phyloP scores from a whole-genome alignment of 92 coral and sea anemone genomes.

The Parazoanthus swiftii region DNA sequence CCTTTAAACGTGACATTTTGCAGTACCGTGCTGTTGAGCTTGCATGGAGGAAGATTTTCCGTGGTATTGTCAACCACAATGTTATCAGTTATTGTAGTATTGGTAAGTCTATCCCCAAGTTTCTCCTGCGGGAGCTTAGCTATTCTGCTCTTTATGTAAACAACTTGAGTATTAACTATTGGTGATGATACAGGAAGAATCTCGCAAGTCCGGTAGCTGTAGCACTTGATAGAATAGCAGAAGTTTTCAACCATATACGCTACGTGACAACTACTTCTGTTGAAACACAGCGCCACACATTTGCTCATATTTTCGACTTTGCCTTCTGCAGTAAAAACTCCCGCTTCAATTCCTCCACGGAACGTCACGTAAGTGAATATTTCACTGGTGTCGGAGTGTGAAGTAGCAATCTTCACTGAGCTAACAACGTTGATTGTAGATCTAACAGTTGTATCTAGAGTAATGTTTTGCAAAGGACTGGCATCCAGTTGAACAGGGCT shows the following conservation, averaged over 20 bases:
- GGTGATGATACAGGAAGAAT: constrained; percentile 70
- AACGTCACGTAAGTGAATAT: constrained; percentile 74
- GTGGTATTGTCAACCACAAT: not conserved
- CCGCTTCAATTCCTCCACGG: constrained; percentile 72
- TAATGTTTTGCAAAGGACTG: not conserved
- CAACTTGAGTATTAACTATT: constrained; percentile 64
- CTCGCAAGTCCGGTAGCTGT: constrained; percentile 85
- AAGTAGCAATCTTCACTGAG: not conserved
- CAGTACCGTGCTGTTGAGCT: constrained; percentile 59
- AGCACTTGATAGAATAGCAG: constrained; percentile 87
- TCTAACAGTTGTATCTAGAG: not conserved
- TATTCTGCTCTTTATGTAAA: constrained; percentile 69
- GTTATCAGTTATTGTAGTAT: not conserved
- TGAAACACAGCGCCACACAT: constrained; percentile 70
- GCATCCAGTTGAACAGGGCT: constrained; percentile 29
- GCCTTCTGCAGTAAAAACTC: constrained; percentile 71
- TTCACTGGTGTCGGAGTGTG: constrained; percentile 50
- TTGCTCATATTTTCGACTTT: constrained; percentile 63
- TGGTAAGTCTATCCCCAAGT: constrained; percentile 28
- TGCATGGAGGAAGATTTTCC: constrained; percentile 45
- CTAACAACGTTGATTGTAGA: not conserved
- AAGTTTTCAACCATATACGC: constrained; percentile 76
- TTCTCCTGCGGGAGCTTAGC: constrained; percentile 52
- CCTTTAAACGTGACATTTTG: constrained; percentile 85
- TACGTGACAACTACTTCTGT: constrained; percentile 67